These are phyloP conservation scores for Drosophila austrosaltans DNA, from an alignment of 2,888 invertebrate species.

Conservation along the genomic window DNA sequence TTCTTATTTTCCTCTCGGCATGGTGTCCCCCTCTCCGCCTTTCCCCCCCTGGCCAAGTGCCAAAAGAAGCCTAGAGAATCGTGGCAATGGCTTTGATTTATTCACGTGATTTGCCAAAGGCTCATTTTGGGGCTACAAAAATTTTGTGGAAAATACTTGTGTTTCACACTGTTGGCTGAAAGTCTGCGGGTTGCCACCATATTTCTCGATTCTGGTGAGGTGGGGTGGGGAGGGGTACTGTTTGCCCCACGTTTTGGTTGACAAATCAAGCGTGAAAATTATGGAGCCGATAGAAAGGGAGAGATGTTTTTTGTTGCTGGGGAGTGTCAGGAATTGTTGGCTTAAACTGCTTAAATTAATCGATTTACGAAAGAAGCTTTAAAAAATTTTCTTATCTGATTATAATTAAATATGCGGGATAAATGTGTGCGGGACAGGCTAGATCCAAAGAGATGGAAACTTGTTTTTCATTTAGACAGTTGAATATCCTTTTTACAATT, in stretches of 20 bases:
- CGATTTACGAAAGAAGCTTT: constrained; percentile 46
- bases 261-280: constrained; percentile 55
- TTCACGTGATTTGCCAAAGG: constrained; percentile 23
- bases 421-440: constrained; percentile 3
- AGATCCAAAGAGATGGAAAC: background rate
- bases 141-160: constrained; percentile 16
- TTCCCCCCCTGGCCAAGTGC: background rate
- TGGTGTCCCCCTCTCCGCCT: background rate
- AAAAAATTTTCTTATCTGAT: constrained; percentile 50
- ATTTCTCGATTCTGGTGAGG: background rate
- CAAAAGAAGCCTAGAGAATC: background rate
- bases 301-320: background rate
- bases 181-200: constrained; percentile 38
- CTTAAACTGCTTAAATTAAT: constrained; percentile 51
- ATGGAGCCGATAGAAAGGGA: constrained; percentile 29
- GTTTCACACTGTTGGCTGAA: constrained; percentile 12
- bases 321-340: background rate
- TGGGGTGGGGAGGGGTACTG: background rate
- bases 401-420: constrained; percentile 34
- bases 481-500: background rate
- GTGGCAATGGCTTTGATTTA: constrained; percentile 15
- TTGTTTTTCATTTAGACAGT: background rate
- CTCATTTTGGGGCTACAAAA: background rate
- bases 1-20: constrained; percentile 8
- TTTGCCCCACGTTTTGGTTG: constrained; percentile 44